phyloP scores from a whole-genome alignment of 2,797 vertebrate species.

The Limosa lapponica region DNA sequence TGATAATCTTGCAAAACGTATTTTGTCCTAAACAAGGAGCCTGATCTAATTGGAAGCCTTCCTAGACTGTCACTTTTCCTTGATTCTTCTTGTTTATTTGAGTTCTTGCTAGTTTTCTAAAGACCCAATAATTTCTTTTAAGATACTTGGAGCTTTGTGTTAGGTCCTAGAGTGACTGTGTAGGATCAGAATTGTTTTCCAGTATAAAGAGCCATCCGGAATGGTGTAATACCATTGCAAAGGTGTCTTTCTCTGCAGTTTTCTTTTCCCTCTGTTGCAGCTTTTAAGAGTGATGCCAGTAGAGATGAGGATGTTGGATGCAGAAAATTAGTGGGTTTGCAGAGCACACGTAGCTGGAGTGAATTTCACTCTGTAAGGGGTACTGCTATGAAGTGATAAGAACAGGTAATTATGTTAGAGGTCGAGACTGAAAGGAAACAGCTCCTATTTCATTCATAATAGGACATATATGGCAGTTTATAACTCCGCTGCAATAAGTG shows the following conservation, averaged over 20 bases:
- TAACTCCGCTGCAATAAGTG: neutral
- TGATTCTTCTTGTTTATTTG: neutral
- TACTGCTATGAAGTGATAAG: neutral
- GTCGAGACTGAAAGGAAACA: neutral
- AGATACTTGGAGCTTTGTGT: neutral
- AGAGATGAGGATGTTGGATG: neutral
- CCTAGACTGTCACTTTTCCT: neutral
- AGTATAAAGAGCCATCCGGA: neutral
- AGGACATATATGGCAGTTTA: neutral
- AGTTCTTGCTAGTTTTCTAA: neutral
- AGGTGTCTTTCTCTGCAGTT: neutral
- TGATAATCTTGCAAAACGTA: neutral
- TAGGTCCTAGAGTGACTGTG: neutral
- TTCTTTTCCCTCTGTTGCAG: neutral
- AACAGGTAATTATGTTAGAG: neutral
- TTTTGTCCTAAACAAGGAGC: neutral
- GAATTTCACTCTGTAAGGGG: neutral
- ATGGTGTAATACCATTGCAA: neutral
- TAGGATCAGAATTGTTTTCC: neutral
- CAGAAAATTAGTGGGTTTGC: neutral
- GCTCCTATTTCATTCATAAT: accelerated
- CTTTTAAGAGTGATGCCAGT: neutral
- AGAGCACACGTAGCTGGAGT: neutral
- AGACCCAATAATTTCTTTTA: neutral
- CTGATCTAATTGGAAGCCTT: neutral